Conservation (phyloP, 2,888 invertebrate species). For the Macropis europaea region DNA sequence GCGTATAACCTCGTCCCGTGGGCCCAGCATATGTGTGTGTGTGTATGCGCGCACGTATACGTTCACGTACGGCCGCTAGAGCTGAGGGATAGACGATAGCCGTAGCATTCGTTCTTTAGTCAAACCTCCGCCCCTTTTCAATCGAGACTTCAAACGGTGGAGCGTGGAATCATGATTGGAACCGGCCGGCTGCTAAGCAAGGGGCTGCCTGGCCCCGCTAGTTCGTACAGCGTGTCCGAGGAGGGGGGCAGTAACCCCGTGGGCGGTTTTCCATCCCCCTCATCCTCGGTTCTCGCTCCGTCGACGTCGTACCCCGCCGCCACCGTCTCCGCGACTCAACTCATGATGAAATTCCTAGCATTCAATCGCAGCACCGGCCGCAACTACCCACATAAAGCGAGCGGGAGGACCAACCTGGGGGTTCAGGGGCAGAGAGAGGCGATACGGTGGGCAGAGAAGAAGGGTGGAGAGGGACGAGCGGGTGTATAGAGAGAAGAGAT, state of each 20-base stretch:
- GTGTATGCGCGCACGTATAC: slow-evolving; percentile 16
- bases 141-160: slow-evolving; percentile 80
- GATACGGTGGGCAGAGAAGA: neutral
- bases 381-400: slow-evolving; percentile 67
- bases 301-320: slow-evolving; percentile 54
- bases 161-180: slow-evolving; percentile 80
- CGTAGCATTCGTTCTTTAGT: slow-evolving; percentile 79
- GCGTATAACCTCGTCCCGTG: slow-evolving; percentile 14
- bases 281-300: slow-evolving; percentile 63
- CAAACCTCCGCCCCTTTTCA: slow-evolving; percentile 79
- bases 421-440: slow-evolving; percentile 14
- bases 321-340: slow-evolving; percentile 80
- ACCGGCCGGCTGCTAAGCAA: slow-evolving; percentile 78
- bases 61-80: slow-evolving; percentile 17
- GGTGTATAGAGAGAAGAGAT: neutral
- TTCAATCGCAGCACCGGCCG: slow-evolving; percentile 78
- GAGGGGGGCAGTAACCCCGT: slow-evolving; percentile 77
- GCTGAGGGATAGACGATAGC: slow-evolving; percentile 72
- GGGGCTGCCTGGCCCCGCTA: slow-evolving; percentile 75
- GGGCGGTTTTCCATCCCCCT: slow-evolving; percentile 69
- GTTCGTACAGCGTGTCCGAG: slow-evolving; percentile 67
- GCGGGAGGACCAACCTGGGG: slow-evolving; percentile 1
- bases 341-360: slow-evolving; percentile 80
- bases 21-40: neutral
- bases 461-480: neutral